Conservation (phyloP, 2,113 vertebrate genomes). For the Scophthalmus maximus region DNA sequence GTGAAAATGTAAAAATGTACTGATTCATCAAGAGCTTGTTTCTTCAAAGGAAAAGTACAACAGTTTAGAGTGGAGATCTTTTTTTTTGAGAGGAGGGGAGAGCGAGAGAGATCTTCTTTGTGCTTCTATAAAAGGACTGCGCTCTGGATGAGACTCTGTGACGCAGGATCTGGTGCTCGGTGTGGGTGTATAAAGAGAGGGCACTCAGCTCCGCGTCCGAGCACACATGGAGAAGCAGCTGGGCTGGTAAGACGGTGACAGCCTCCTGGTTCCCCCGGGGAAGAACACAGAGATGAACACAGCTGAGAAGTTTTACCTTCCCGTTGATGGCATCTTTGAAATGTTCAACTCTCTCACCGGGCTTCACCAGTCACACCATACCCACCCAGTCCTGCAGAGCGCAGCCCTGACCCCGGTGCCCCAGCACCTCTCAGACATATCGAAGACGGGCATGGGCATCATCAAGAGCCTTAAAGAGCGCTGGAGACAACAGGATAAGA, state of each 20-base stretch:
- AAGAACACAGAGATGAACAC: constrained; percentile 74
- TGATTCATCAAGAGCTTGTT: background rate
- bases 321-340: constrained; percentile 75
- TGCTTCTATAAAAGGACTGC: constrained; percentile 72
- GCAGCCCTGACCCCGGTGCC: constrained; percentile 1
- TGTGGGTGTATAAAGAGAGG: constrained; percentile 60
- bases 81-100: background rate
- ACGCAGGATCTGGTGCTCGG: constrained; percentile 54
- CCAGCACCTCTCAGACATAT: constrained; percentile 57
- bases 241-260: constrained; percentile 20
- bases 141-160: constrained; percentile 47
- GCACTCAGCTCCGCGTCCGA: background rate
- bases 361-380: constrained; percentile 43
- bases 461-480: constrained; percentile 67
- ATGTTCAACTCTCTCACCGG: constrained; percentile 61
- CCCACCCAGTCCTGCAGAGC: constrained; percentile 35
- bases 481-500: constrained; percentile 68
- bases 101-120: too few species aligned
- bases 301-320: constrained; percentile 70
- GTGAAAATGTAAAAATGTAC: background rate
- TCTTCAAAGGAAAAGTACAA: constrained; percentile 8
- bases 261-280: constrained; percentile 39
- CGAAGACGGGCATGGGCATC: constrained; percentile 67
- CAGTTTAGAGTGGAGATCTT: background rate
- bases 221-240: constrained; percentile 49